phyloP scores from a whole-genome alignment of 2,113 vertebrate genomes.

The Falco punctatus region DNA sequence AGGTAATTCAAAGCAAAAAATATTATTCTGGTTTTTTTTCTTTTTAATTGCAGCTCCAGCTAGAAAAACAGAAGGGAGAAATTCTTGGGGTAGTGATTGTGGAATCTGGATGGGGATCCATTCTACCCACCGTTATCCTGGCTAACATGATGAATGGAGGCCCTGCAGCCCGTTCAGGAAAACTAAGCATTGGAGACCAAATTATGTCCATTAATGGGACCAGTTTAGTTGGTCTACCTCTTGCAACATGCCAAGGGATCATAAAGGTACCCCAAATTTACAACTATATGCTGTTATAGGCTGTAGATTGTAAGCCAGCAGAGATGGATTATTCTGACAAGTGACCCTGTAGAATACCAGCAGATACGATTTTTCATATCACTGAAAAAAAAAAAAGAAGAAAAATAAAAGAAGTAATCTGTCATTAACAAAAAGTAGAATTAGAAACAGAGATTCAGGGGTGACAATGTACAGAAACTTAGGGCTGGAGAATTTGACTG shows the following conservation, averaged over 20 bases:
- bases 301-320: background rate
- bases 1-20: background rate
- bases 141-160: conserved; percentile 99
- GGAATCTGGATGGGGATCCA: conserved; percentile 98
- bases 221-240: conserved; percentile 95
- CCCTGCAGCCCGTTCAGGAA: conserved; percentile 93
- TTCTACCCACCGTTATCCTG: conserved; percentile 96
- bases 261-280: conserved; percentile 86
- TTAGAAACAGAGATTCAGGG: background rate
- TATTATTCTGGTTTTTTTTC: background rate
- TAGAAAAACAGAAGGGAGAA: conserved; percentile 97
- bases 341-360: background rate
- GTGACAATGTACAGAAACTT: background rate
- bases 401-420: background rate
- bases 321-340: background rate
- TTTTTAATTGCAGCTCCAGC: conserved; percentile 83
- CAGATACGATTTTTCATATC: background rate
- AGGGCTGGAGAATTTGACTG: background rate
- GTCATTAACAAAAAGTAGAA: background rate
- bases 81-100: conserved; percentile 97
- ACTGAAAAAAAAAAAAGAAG: background rate
- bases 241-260: conserved; percentile 98
- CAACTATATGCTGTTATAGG: background rate
- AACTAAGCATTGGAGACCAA: conserved; percentile 98
- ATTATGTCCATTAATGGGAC: conserved; percentile 99